phyloP scores from a whole-genome alignment of 1,140 invertebrate genomes.

The Bombus superbus region DNA sequence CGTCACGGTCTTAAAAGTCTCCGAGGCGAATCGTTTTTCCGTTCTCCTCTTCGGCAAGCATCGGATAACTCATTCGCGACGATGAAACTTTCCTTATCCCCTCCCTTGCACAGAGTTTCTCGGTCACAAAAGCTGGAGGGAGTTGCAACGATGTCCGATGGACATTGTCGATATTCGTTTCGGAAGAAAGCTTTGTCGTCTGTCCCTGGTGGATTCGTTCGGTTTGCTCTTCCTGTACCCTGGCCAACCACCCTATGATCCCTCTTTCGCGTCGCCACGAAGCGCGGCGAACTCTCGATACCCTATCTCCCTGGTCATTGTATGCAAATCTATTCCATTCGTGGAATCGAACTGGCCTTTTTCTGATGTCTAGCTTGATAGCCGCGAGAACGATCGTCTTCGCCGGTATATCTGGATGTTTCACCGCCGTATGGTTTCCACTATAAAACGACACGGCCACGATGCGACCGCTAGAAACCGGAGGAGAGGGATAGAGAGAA shows the following conservation, averaged over 20 bases:
- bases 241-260: not conserved
- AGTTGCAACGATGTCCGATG: constrained; percentile 24
- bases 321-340: constrained; percentile 80
- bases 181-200: constrained; percentile 73
- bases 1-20: constrained; percentile 7
- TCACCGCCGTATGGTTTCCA: constrained; percentile 57
- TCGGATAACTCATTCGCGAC: constrained; percentile 54
- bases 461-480: not conserved
- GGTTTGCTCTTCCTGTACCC: not conserved
- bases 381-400: constrained; percentile 72
- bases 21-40: constrained; percentile 37
- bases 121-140: constrained; percentile 16
- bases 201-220: constrained; percentile 56
- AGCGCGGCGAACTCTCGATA: constrained; percentile 52
- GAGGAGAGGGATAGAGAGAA: constrained; percentile 15
- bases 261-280: constrained; percentile 23
- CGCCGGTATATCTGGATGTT: constrained; percentile 56
- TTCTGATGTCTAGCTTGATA: constrained; percentile 80
- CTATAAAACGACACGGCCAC: constrained; percentile 33
- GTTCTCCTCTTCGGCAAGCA: constrained; percentile 19
- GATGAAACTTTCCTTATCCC: constrained; percentile 38
- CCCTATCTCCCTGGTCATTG: constrained; percentile 77
- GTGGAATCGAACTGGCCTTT: constrained; percentile 78
- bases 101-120: not conserved
- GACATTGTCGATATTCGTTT: constrained; percentile 56